These are phyloP conservation scores for Xiphophorus hellerii DNA, from an alignment of 2,113 vertebrate species.

Conservation along the genomic window DNA sequence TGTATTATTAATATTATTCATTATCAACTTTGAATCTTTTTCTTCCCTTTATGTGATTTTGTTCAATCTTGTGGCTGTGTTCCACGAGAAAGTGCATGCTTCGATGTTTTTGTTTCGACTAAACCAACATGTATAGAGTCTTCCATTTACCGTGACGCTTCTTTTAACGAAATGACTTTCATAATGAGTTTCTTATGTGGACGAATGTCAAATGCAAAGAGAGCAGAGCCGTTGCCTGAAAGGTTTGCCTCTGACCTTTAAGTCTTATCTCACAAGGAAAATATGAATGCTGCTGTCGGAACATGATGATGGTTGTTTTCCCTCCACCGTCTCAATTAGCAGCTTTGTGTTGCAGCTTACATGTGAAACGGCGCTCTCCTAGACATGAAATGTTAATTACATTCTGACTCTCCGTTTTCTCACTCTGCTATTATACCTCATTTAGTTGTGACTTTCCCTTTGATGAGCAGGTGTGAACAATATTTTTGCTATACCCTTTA, in stretches of 20 bases:
- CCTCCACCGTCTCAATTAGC: constrained; percentile 28
- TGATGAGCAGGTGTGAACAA: constrained; percentile 10
- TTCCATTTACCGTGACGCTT: not conserved
- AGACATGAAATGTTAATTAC: constrained; percentile 37
- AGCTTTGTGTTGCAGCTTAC: constrained; percentile 1
- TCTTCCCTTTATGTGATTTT: not conserved
- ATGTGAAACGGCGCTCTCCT: not conserved
- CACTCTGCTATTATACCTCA: constrained; percentile 3
- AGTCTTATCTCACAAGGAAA: constrained; percentile 9
- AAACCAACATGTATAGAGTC: too few species aligned
- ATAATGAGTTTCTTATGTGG: constrained; percentile 26
- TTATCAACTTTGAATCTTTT: not conserved
- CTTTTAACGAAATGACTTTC: not conserved
- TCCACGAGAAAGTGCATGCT: not conserved
- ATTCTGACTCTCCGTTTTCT: constrained; percentile 21
- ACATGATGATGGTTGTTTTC: constrained; percentile 20
- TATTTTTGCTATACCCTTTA: constrained; percentile 24
- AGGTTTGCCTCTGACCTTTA: constrained; percentile 25
- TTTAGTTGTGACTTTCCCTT: constrained; percentile 15
- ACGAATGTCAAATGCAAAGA: constrained; percentile 27
- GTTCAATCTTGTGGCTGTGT: not conserved
- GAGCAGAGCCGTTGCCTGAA: constrained; percentile 23
- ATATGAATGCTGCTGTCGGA: constrained; percentile 11
- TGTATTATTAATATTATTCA: not conserved
- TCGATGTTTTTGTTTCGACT: too few species aligned